Base-by-base conservation (phyloP, 2,113 vertebrate genomes). In the Nothocercus julius region DNA sequence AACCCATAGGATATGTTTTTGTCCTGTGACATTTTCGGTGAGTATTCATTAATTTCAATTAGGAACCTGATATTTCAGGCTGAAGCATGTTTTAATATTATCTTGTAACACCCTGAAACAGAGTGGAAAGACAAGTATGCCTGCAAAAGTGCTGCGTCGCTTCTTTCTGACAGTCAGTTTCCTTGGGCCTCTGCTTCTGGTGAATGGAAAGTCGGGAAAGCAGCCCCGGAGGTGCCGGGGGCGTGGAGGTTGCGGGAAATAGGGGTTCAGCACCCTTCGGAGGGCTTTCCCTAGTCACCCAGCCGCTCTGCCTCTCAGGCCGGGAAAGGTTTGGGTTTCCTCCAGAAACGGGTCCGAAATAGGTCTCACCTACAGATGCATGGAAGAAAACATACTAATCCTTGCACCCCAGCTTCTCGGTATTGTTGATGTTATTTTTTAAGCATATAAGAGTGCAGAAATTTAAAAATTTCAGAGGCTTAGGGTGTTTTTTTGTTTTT, bases 371-470 rank as follows among this genome's bases (percentile, higher is more conserved):
- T 47, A 47, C 9, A 47, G 19, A 9, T 18, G 44, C 44, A 20
- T 1, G 30, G 28, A 51, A 67, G 7, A 28, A 32, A 53, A 45
- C 13, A 32, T 36, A 40, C 24, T 13, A 62, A 15, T 21, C 30
- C 28, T 32, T 32, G 9, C 45, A 17, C 16, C 14, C 19, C 38
- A 76, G 0, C 21, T 32, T 38, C n/a, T 40, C 47, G 47, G 51
- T 73, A 4, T 25, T 21, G 19, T 63, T 67, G 63, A 58, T 2
- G 1, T 38, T n/a, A 28, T 36, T 11, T 58, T 58, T 32, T 58
- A 54, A 81, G 22, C 19, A 44, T 14, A 30, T 0, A 1, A 13
- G 5, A 56, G 13, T 0, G 5, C 4, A 62, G 11, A 21, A 83
- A 64, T 30, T 2, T 1, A 32, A 66, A 74, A 64, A 68, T 40